Conservation (phyloP, 2,888 invertebrate genomes). For the Euspilapteryx auroguttella region DNA sequence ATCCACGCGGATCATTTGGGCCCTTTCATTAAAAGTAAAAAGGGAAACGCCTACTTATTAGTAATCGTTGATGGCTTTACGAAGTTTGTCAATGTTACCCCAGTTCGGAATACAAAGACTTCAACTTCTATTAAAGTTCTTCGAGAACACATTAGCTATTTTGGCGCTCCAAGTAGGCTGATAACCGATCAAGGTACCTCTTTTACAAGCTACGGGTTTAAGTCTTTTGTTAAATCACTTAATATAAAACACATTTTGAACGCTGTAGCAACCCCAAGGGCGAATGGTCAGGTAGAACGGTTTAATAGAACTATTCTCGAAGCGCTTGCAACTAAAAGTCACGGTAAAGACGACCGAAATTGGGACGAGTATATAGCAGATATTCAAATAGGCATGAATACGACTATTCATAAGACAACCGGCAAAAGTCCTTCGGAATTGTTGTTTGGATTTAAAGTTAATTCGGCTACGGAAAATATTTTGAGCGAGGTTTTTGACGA, state of each 20-base stretch:
- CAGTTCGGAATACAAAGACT: conserved; percentile 10
- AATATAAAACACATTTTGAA: conserved; percentile 10
- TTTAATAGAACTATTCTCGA: too few relatives aligned
- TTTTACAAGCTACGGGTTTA: conserved; percentile 9
- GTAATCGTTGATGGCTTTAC: conserved; percentile 10
- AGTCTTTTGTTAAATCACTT: neutral
- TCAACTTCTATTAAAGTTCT: conserved; percentile 7
- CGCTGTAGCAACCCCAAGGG: too few relatives aligned
- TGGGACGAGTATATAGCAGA: too few relatives aligned
- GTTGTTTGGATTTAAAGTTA: conserved; percentile 4
- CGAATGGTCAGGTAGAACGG: too few relatives aligned
- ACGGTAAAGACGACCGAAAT: too few relatives aligned
- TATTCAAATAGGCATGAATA: conserved; percentile 1
- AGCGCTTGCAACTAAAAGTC: too few relatives aligned
- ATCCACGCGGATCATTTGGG: too few relatives aligned
- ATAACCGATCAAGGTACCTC: conserved; percentile 10
- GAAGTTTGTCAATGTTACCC: conserved; percentile 8
- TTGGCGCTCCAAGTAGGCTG: conserved; percentile 9
- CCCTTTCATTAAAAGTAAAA: too few relatives aligned
- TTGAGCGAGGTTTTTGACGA: conserved; percentile 1
- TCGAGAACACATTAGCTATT: conserved; percentile 9
- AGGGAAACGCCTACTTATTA: conserved; percentile 8
- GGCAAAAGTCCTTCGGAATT: conserved; percentile 5
- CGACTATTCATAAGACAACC: too few relatives aligned
- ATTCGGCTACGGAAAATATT: neutral